These are phyloP conservation scores for Odontophorus gujanensis DNA, from an alignment of 2,113 vertebrate genomes.

Conservation along the genomic window DNA sequence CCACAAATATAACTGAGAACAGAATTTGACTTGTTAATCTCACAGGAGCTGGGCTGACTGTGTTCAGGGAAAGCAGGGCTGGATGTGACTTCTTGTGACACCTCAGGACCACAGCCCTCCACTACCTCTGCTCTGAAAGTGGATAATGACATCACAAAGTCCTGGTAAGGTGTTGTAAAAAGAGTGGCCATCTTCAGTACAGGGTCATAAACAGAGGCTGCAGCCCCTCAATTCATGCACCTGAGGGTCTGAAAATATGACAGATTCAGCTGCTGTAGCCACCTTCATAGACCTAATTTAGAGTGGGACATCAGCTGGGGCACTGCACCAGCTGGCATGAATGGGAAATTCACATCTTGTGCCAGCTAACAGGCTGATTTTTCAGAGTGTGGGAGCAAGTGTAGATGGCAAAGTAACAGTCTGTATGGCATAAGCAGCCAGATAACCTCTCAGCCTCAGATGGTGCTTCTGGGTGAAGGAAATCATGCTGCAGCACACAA, in stretches of 20 bases:
- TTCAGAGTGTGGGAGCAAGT: constrained; percentile 21
- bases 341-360: neutral
- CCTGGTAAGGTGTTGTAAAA: neutral
- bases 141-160: neutral
- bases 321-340: neutral
- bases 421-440: neutral
- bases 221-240: neutral
- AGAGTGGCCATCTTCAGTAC: neutral
- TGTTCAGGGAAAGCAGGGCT: neutral
- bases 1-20: neutral
- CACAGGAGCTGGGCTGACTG: neutral
- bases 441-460: neutral
- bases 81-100: neutral
- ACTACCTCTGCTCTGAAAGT: neutral
- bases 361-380: neutral
- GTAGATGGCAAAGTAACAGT: neutral
- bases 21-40: neutral
- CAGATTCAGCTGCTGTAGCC: neutral
- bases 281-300: neutral
- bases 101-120: neutral
- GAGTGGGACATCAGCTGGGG: neutral
- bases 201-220: neutral
- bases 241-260: neutral
- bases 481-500: neutral
- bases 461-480: neutral